Conservation (phyloP, 1,140 invertebrate species). For the Temnothorax nylanderi region DNA sequence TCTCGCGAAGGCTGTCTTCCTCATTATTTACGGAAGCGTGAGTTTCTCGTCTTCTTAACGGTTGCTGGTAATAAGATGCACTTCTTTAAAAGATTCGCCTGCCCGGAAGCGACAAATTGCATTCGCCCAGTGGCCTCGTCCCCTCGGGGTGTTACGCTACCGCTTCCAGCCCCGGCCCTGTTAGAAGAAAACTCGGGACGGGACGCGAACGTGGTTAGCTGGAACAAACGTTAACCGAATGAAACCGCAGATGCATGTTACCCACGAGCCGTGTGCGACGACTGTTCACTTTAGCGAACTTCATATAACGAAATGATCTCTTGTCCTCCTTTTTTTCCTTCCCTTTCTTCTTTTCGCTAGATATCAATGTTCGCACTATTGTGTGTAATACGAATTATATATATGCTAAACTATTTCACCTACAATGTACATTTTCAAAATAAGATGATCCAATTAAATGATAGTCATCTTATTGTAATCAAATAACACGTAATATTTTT, state of each 20-base stretch:
- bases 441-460: not conserved
- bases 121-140: conserved; percentile 36
- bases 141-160: not conserved
- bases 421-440: not conserved
- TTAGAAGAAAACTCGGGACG: conserved; percentile 29
- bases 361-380: conserved; percentile 13
- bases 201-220: conserved; percentile 61
- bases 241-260: conserved; percentile 38
- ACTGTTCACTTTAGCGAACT: not conserved
- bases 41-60: conserved; percentile 67
- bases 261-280: not conserved
- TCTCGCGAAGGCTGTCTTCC: conserved; percentile 25
- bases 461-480: not conserved
- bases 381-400: not conserved
- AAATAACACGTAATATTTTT: not conserved
- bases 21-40: conserved; percentile 74
- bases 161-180: not conserved
- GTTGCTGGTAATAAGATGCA: conserved; percentile 72
- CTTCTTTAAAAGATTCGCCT: conserved; percentile 72
- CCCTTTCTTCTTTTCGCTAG: not conserved
- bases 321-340: not conserved
- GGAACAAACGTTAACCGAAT: conserved; percentile 66
- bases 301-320: conserved; percentile 51
- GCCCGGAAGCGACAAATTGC: conserved; percentile 72
- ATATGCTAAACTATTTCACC: not conserved